These are phyloP conservation scores for Pontoporia blainvillei DNA, from an alignment of 2,113 vertebrate genomes.

Conservation along the genomic window DNA sequence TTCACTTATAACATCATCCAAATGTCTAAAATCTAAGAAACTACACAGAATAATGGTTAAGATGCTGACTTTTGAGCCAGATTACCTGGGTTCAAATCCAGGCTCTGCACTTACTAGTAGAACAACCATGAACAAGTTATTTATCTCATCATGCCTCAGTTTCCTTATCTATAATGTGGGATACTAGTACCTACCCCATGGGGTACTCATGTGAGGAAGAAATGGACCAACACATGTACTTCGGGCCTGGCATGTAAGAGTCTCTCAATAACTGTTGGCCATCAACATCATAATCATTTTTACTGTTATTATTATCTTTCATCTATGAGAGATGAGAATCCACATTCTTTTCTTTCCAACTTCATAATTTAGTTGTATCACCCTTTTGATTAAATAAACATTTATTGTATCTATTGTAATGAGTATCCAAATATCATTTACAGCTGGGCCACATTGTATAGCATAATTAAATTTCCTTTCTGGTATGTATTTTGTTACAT, in stretches of 20 bases:
- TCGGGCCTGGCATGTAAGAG: not conserved
- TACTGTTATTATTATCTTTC: not conserved
- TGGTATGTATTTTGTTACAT: not conserved
- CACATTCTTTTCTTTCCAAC: not conserved
- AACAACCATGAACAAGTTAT: not conserved
- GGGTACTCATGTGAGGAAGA: not conserved
- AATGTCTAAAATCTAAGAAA: not conserved
- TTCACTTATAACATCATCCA: not conserved
- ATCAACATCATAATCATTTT: not conserved
- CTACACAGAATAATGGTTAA: not conserved
- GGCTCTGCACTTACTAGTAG: not conserved
- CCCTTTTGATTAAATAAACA: not conserved
- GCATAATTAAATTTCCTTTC: not conserved
- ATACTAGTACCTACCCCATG: accelerated
- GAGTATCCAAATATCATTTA: not conserved
- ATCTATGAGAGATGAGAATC: not conserved
- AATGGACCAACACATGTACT: not conserved
- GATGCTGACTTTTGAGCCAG: not conserved
- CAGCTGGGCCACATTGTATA: not conserved
- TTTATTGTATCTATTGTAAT: not conserved
- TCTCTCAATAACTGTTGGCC: not conserved
- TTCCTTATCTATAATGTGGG: not conserved
- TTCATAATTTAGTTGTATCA: not conserved
- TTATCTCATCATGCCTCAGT: not conserved
- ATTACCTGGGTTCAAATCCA: not conserved